Evolutionary conservation across 2,888 invertebrate species (phyloP).

Genomic region (Lapara coniferarum): DNA sequence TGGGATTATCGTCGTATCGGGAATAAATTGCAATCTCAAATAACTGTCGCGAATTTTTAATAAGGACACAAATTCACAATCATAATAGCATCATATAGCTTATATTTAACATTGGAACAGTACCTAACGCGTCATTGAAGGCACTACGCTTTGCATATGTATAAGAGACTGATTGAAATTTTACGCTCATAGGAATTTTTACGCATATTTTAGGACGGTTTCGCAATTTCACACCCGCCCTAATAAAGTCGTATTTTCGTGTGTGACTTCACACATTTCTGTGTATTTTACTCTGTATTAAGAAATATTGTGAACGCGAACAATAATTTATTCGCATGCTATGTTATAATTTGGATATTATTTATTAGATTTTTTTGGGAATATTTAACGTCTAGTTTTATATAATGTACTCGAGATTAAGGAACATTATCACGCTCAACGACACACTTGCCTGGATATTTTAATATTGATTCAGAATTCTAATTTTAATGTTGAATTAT

Average conservation of each 20-base stretch:
- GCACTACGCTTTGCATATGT: slow-evolving; percentile 69
- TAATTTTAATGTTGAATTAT: too few species aligned
- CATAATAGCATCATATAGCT: not conserved
- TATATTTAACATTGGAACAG: slow-evolving; percentile 16
- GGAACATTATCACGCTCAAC: too few species aligned
- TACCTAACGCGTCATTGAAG: slow-evolving; percentile 29
- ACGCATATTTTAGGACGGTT: slow-evolving; percentile 71
- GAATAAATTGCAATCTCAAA: too few species aligned
- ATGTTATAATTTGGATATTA: not conserved
- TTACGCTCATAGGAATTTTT: slow-evolving; percentile 74
- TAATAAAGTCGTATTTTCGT: slow-evolving; percentile 54
- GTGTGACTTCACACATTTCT: slow-evolving; percentile 38
- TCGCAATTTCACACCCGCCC: slow-evolving; percentile 64
- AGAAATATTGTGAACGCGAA: slow-evolving; percentile 34
- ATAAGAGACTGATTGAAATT: slow-evolving; percentile 79
- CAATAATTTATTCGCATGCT: slow-evolving; percentile 30
- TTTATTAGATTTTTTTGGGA: not conserved
- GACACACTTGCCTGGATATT: too few species aligned
- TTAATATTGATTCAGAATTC: too few species aligned
- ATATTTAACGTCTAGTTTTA: not conserved
- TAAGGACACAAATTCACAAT: too few species aligned
- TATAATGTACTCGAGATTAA: too few species aligned
- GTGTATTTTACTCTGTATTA: slow-evolving; percentile 39
- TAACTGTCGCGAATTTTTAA: too few species aligned
- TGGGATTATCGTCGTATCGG: too few species aligned